These are phyloP conservation scores for Phylloscopus trochilus DNA, from an alignment of 2,113 vertebrate species.

Conservation along the genomic window DNA sequence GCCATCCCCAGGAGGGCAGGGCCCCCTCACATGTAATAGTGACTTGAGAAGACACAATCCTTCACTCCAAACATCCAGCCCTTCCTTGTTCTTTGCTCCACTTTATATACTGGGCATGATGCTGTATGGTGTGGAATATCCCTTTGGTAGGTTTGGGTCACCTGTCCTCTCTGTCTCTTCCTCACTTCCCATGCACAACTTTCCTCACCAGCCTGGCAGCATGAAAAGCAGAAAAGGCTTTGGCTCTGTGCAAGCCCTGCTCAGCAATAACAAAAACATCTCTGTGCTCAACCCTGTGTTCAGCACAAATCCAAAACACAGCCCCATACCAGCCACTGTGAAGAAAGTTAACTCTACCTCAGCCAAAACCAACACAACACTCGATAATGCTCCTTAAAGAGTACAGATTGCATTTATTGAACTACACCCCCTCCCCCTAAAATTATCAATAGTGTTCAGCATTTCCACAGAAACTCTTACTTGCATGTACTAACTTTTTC, in stretches of 20 bases:
- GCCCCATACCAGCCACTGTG: too few relatives aligned
- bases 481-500: not conserved
- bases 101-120: too few relatives aligned
- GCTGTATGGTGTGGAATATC: not conserved
- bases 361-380: not conserved
- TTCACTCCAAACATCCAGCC: not conserved
- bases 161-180: not conserved
- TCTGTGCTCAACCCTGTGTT: not conserved
- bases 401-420: not conserved
- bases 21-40: too few relatives aligned
- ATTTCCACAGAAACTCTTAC: not conserved
- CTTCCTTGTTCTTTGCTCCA: not conserved
- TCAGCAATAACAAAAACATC: not conserved
- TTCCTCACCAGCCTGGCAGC: not conserved
- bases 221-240: accelerated
- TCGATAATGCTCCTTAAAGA: not conserved
- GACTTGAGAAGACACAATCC: not conserved
- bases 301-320: not conserved
- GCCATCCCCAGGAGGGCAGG: not conserved
- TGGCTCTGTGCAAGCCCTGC: not conserved
- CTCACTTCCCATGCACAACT: too few relatives aligned
- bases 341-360: not conserved
- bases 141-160: not conserved
- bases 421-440: not conserved
- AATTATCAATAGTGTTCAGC: not conserved